These are phyloP conservation scores for Pithys albifrons DNA, from an alignment of 2,113 vertebrate genomes.

Conservation along the genomic window DNA sequence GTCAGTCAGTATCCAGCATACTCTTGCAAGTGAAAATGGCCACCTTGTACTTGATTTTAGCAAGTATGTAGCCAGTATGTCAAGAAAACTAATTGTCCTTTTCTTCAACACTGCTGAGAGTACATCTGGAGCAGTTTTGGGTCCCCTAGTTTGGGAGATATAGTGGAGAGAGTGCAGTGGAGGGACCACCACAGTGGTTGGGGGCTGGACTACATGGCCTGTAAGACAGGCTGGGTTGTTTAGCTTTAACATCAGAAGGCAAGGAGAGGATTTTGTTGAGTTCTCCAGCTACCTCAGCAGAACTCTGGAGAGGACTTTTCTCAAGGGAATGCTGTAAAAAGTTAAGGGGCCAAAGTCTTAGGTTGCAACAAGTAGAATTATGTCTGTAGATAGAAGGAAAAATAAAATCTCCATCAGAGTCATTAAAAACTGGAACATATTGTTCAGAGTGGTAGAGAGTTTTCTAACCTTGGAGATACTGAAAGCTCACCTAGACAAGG, in stretches of 20 bases:
- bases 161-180: rapidly evolving
- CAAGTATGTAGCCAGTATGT: neutral
- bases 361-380: neutral
- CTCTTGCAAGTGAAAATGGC: neutral
- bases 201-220: neutral
- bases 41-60: neutral
- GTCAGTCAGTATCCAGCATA: neutral
- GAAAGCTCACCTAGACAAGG: neutral
- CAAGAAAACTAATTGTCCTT: neutral
- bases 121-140: neutral
- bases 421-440: neutral
- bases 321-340: neutral
- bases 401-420: neutral
- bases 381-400: neutral
- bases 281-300: neutral
- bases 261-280: neutral
- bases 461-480: neutral
- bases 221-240: rapidly evolving
- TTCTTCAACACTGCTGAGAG: neutral
- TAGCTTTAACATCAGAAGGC: neutral
- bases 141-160: neutral
- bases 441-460: rapidly evolving
- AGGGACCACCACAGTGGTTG: neutral
- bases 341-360: neutral
- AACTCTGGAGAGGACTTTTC: neutral